Evolutionary conservation across 2,113 vertebrate genomes (phyloP).

Genomic region (Periophthalmus modestus): DNA sequence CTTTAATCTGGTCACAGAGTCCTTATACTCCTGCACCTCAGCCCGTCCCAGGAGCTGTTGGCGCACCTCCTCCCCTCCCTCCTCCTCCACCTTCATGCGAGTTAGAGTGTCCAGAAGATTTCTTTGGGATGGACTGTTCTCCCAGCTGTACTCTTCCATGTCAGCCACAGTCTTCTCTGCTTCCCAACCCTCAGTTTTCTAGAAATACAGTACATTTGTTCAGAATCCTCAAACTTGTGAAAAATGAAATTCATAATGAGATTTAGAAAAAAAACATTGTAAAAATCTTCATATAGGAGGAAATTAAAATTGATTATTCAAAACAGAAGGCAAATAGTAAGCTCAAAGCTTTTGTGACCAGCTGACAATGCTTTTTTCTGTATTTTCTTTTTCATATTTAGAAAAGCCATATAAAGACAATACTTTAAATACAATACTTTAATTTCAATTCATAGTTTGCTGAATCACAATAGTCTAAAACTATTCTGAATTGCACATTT

Average conservation of each 20-base stretch:
- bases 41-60: constrained; percentile 80
- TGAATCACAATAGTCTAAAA: too few relatives aligned
- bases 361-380: too few relatives aligned
- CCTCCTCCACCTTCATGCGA: constrained; percentile 72
- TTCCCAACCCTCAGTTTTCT: constrained; percentile 96
- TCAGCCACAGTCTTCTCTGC: constrained; percentile 85
- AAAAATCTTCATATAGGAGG: background rate
- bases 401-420: too few relatives aligned
- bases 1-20: constrained; percentile 82
- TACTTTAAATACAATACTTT: too few relatives aligned
- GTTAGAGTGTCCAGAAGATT: constrained; percentile 80
- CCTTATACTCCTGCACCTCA: constrained; percentile 83
- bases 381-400: too few relatives aligned
- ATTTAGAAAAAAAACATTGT: too few relatives aligned
- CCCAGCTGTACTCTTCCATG: constrained; percentile 92
- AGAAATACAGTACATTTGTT: constrained; percentile 29
- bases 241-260: background rate
- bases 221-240: background rate
- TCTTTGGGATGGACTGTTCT: constrained; percentile 85
- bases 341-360: too few relatives aligned
- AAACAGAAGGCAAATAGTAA: too few relatives aligned
- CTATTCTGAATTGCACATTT: too few relatives aligned
- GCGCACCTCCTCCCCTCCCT: constrained; percentile 38
- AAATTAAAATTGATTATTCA: background rate
- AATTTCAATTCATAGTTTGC: too few relatives aligned